phyloP scores from a whole-genome alignment of 2,888 invertebrate genomes.

The Gari tellinella region DNA sequence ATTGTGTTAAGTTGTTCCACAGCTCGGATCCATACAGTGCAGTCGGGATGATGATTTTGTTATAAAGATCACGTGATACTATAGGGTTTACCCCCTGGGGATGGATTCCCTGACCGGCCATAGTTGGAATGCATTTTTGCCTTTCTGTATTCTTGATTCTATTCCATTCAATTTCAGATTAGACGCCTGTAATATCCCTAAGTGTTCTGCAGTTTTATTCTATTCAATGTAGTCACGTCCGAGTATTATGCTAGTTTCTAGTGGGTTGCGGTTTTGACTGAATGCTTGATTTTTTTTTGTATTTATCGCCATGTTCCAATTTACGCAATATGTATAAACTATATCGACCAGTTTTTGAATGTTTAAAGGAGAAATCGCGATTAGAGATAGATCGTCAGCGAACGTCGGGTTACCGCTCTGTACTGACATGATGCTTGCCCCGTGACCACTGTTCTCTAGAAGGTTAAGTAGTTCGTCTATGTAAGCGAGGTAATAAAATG shows the following conservation, averaged over 20 bases:
- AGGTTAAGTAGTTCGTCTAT: not conserved
- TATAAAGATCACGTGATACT: not conserved
- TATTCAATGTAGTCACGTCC: not conserved
- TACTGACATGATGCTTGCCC: not conserved
- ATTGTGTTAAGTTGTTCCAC: not conserved
- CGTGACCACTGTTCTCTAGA: not conserved
- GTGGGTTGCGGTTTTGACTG: not conserved
- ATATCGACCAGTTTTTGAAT: not conserved
- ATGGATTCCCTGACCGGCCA: slow-evolving; percentile 1
- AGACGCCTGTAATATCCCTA: not conserved
- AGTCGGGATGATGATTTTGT: not conserved
- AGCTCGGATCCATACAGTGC: not conserved
- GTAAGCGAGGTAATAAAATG: not conserved
- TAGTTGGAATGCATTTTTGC: not conserved
- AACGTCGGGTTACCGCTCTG: not conserved
- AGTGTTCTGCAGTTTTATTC: not conserved
- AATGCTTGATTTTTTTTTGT: not conserved
- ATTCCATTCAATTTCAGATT: not conserved
- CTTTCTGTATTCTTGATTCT: not conserved
- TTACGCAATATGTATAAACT: not conserved
- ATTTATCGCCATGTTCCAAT: not conserved
- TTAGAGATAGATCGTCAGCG: not conserved
- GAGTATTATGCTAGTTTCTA: not conserved
- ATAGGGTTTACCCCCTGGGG: not conserved
- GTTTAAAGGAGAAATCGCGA: not conserved